These are phyloP conservation scores for Leptarthrus brevirostris DNA, from an alignment of 2,888 invertebrate species.

Conservation along the genomic window DNA sequence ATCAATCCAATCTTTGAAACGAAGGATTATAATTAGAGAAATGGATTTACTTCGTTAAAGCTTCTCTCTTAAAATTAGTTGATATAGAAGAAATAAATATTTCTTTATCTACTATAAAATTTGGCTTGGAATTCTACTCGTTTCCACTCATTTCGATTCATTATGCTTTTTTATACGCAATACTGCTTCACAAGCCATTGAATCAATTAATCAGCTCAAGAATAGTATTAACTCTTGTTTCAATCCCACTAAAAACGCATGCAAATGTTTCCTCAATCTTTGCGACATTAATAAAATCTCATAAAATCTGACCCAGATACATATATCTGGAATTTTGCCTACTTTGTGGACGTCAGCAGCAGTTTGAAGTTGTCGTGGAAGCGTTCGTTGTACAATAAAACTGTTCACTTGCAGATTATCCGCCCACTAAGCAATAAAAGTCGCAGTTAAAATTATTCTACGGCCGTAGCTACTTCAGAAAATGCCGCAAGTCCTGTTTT, in stretches of 20 bases:
- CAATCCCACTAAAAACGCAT: background rate
- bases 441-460: conserved; percentile 33
- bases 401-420: conserved; percentile 32
- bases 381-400: conserved; percentile 24
- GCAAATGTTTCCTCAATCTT: background rate
- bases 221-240: background rate
- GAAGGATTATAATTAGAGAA: no score
- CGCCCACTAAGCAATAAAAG: conserved; percentile 35
- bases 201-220: background rate
- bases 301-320: conserved; percentile 20
- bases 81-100: no score
- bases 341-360: background rate
- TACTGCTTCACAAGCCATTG: no score
- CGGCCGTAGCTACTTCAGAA: background rate
- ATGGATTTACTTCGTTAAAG: no score
- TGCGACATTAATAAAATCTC: background rate
- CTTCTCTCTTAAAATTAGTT: no score
- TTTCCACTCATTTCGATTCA: no score
- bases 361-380: conserved; percentile 19
- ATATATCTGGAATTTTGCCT: background rate
- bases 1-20: no score
- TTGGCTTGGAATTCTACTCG: no score
- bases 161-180: no score
- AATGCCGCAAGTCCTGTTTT: background rate
- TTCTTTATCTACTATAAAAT: no score